phyloP scores from a whole-genome alignment of 2,797 vertebrate genomes.

The Okamejei kenojei region DNA sequence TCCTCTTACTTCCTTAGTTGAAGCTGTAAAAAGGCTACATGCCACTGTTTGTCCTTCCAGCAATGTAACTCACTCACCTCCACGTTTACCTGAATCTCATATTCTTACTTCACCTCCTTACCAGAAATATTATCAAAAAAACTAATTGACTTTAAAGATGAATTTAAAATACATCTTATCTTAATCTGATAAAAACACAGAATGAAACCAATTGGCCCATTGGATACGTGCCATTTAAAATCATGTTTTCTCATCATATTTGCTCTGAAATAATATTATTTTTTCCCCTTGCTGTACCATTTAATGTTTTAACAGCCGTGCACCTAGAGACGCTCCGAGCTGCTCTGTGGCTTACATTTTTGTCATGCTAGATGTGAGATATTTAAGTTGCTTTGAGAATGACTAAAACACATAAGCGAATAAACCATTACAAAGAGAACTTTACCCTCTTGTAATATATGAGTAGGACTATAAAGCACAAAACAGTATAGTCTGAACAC shows the following conservation, averaged over 20 bases:
- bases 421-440: neutral
- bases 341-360: neutral
- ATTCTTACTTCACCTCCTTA: neutral
- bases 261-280: neutral
- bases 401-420: neutral
- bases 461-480: neutral
- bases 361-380: neutral
- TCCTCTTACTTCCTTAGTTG: too few species aligned
- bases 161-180: neutral
- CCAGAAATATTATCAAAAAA: neutral
- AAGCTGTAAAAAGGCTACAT: neutral
- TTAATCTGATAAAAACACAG: neutral
- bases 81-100: too few species aligned
- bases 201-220: neutral
- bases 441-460: neutral
- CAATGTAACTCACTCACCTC: too few species aligned
- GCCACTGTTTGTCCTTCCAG: neutral
- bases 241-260: neutral
- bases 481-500: neutral
- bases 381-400: conserved; percentile 3
- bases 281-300: neutral
- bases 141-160: neutral
- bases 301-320: neutral
- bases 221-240: neutral
- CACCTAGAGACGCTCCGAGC: neutral